A percentile compares a stretch with the other conserved stretches of the same genome.
These are phyloP conservation scores for Julus scandinavius DNA, from an alignment of 2,888 invertebrate genomes.

Conservation along the genomic window DNA sequence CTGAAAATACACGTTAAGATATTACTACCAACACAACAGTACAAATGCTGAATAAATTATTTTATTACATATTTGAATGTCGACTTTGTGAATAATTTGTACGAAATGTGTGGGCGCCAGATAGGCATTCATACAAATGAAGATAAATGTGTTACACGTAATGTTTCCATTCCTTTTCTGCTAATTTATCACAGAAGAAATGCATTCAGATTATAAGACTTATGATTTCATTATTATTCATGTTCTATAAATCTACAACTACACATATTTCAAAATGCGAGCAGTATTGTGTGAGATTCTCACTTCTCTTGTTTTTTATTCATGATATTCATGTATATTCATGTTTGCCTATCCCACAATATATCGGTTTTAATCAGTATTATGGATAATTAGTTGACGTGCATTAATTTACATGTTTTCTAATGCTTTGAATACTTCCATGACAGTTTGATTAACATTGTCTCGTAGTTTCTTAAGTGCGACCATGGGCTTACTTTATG, in stretches of 20 bases:
- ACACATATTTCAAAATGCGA: neutral
- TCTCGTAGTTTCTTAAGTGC: constrained; percentile 33
- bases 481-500: constrained; percentile 15
- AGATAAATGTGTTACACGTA: neutral
- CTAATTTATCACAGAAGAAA: neutral
- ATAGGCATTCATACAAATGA: constrained; percentile 6
- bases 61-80: neutral
- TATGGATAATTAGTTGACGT: neutral
- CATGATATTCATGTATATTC: neutral
- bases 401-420: neutral
- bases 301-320: neutral
- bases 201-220: constrained; percentile 7
- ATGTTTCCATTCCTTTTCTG: neutral
- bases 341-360: neutral
- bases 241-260: neutral
- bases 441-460: constrained; percentile 24
- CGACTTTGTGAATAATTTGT: neutral
- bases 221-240: constrained; percentile 33
- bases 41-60: too few species aligned
- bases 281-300: neutral
- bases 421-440: neutral
- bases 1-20: too few species aligned
- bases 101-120: neutral
- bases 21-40: too few species aligned
- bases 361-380: neutral